Conservation (phyloP, 2,113 vertebrate species). For the Campylomormyrus tamandua region DNA sequence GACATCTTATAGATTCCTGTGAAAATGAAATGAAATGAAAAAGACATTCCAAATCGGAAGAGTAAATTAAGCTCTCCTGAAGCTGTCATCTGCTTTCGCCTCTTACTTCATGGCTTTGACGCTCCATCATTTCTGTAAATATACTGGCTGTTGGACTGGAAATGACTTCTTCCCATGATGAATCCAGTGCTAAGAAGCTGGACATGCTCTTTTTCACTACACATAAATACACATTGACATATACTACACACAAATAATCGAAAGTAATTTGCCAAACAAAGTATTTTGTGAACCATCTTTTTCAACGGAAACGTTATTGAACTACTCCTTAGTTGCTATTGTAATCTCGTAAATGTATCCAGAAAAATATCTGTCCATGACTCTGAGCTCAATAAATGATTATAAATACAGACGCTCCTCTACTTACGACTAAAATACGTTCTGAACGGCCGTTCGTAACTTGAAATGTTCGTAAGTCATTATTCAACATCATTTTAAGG, state of each 20-base stretch:
- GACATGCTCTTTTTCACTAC: not conserved
- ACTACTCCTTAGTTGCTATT: not conserved
- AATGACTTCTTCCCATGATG: not conserved
- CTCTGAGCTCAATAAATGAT: not conserved
- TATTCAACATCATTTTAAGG: no score
- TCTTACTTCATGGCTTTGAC: not conserved
- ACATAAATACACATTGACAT: not conserved
- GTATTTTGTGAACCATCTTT: not conserved
- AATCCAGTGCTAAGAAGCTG: not conserved
- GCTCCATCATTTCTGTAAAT: not conserved
- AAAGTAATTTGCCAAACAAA: not conserved
- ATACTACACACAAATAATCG: not conserved
- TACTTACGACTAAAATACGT: no score
- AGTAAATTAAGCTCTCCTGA: not conserved
- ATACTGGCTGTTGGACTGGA: not conserved
- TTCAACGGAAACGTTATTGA: not conserved
- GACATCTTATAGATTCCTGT: not conserved
- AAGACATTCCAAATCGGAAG: not conserved
- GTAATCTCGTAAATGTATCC: not conserved
- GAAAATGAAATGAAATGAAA: not conserved
- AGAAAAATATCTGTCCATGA: not conserved
- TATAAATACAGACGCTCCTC: not conserved
- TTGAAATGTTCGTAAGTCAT: no score
- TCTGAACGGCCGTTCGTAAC: no score
- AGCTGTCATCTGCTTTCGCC: not conserved